Evolutionary conservation across 2,888 invertebrate species (phyloP).

Genomic region (Dryobotodes eremita): DNA sequence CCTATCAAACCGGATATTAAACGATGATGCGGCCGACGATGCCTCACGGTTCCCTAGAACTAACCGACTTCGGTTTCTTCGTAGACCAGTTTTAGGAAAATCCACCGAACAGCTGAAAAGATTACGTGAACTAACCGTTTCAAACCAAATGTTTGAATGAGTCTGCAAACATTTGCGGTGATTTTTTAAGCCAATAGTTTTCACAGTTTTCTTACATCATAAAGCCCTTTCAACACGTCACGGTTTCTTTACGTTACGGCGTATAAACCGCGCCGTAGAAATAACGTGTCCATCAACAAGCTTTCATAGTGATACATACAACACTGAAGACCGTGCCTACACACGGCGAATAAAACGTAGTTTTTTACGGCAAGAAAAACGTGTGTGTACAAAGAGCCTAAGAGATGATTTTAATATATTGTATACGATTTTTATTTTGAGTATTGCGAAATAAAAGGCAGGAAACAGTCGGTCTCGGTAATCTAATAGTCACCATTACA

Average conservation of each 20-base stretch:
- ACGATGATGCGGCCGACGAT: slow-evolving; percentile 15
- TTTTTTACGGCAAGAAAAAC: too few species aligned
- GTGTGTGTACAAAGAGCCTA: too few species aligned
- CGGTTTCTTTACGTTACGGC: too few species aligned
- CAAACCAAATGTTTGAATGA: not conserved
- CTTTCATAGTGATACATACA: too few species aligned
- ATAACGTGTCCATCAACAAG: too few species aligned
- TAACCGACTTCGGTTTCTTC: slow-evolving; percentile 39
- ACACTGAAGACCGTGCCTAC: too few species aligned
- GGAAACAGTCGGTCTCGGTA: not conserved
- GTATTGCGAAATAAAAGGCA: not conserved
- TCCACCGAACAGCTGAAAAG: slow-evolving; percentile 35
- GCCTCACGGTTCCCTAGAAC: slow-evolving; percentile 24
- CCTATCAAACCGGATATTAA: slow-evolving; percentile 19
- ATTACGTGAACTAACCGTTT: slow-evolving; percentile 24
- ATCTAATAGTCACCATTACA: not conserved
- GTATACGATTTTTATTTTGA: not conserved
- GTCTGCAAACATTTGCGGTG: not conserved
- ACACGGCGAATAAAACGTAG: too few species aligned
- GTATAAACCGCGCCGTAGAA: too few species aligned
- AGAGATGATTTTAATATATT: not conserved
- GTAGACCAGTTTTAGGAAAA: slow-evolving; percentile 20
- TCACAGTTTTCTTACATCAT: slow-evolving; percentile 5
- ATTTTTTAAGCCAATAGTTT: not conserved
- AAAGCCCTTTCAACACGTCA: too few species aligned